Evolutionary conservation across 2,888 invertebrate species (phyloP).

Genomic region (Reticulitermes lucifugus): DNA sequence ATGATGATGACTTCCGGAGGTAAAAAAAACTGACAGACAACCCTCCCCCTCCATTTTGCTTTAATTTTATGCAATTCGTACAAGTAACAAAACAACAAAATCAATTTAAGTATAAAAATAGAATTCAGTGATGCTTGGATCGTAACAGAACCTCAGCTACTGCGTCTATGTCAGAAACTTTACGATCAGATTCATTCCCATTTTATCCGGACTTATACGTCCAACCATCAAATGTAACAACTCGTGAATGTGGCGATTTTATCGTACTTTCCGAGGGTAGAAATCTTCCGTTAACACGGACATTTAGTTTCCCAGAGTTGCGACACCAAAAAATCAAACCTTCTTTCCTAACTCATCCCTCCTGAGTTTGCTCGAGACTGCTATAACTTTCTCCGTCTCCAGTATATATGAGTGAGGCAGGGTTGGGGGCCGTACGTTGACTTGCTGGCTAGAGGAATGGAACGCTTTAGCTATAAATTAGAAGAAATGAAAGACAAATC

Average conservation of each 20-base stretch:
- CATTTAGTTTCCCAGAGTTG: constrained; percentile 15
- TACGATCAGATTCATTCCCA: constrained; percentile 1
- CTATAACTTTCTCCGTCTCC: constrained; percentile 26
- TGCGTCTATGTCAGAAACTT: constrained; percentile 9
- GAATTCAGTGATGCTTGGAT: neutral
- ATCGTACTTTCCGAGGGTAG: constrained; percentile 16
- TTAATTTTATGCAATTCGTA: too few relatives aligned
- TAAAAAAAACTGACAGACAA: too few relatives aligned
- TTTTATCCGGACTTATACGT: constrained; percentile 13
- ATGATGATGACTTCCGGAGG: too few relatives aligned
- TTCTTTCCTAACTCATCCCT: constrained; percentile 13
- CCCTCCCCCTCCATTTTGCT: neutral
- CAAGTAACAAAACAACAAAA: too few relatives aligned
- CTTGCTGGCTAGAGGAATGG: constrained; percentile 23
- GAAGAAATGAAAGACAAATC: constrained; percentile 56
- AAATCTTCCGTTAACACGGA: constrained; percentile 29
- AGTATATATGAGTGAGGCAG: constrained; percentile 32
- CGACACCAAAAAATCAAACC: constrained; percentile 36
- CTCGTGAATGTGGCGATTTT: constrained; percentile 17
- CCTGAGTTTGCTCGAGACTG: neutral
- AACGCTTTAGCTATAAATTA: constrained; percentile 55
- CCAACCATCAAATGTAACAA: constrained; percentile 16
- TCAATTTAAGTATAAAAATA: too few relatives aligned
- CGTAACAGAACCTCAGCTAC: neutral
- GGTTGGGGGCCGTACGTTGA: constrained; percentile 10